These are phyloP conservation scores for Elegia similella DNA, from an alignment of 2,888 invertebrate genomes.

Conservation along the genomic window DNA sequence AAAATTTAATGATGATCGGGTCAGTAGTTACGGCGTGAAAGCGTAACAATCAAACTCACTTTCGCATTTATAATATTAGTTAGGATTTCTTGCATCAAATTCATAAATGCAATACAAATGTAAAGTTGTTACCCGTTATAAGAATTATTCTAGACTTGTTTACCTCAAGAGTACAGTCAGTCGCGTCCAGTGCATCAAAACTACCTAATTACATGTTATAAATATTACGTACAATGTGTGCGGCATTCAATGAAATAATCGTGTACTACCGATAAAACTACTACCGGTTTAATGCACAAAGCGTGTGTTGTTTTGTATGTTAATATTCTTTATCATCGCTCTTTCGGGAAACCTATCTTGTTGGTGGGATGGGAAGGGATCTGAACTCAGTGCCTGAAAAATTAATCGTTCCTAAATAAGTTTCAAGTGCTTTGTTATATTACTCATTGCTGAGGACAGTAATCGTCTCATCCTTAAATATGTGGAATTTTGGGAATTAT, in stretches of 20 bases:
- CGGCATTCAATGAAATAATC: slow-evolving; percentile 59
- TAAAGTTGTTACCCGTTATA: not conserved
- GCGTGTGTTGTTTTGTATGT: slow-evolving; percentile 55
- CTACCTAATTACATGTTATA: slow-evolving; percentile 32
- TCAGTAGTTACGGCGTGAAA: too few species aligned
- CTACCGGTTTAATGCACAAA: slow-evolving; percentile 59
- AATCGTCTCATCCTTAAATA: not conserved
- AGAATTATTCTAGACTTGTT: slow-evolving; percentile 1
- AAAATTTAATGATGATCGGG: too few species aligned
- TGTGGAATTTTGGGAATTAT: too few species aligned
- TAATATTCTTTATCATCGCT: slow-evolving; percentile 37
- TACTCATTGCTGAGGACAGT: not conserved
- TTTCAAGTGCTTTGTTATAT: not conserved
- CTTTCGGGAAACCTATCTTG: slow-evolving; percentile 28
- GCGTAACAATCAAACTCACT: too few species aligned
- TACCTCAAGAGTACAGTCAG: not conserved
- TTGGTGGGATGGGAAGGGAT: not conserved
- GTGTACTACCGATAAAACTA: slow-evolving; percentile 50
- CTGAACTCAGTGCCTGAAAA: not conserved
- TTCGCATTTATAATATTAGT: too few species aligned
- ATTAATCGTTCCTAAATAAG: not conserved
- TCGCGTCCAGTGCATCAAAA: slow-evolving; percentile 12
- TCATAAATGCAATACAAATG: too few species aligned
- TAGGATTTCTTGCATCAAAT: too few species aligned
- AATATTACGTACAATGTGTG: slow-evolving; percentile 44